A percentile compares a stretch with the other conserved stretches of the same genome.
phyloP scores from a whole-genome alignment of 1,140 invertebrate genomes.

The Drosophila persimilis region DNA sequence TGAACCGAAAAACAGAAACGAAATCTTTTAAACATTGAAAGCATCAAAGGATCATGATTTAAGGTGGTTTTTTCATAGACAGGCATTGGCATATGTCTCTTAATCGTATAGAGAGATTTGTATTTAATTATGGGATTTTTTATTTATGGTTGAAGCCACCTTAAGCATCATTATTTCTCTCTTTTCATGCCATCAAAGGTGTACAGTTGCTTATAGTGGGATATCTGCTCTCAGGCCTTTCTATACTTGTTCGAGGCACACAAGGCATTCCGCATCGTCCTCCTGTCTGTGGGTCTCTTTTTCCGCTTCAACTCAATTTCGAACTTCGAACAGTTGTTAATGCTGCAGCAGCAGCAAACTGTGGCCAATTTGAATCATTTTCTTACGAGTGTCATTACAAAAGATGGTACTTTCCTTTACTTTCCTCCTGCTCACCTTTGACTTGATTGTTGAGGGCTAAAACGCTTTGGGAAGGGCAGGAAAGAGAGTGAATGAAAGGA shows the following conservation, averaged over 20 bases:
- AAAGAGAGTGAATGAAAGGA: not conserved
- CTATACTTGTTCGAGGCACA: too few species aligned
- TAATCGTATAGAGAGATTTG: too few species aligned
- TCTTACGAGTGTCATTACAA: not conserved
- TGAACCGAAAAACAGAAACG: constrained; percentile 32
- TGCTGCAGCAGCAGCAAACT: too few species aligned
- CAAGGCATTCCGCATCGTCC: too few species aligned
- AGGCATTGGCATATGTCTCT: too few species aligned
- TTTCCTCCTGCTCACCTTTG: not conserved
- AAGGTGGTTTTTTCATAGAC: constrained; percentile 12
- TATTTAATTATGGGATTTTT: too few species aligned
- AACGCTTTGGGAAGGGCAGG: constrained; percentile 16
- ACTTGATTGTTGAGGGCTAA: constrained; percentile 39
- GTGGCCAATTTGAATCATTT: not conserved
- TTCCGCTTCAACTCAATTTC: not conserved
- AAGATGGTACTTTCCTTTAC: not conserved
- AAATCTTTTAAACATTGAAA: constrained; percentile 57
- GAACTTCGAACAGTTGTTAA: not conserved
- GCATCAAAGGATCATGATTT: constrained; percentile 21
- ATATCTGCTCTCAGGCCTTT: too few species aligned
- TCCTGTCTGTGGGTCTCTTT: too few species aligned
- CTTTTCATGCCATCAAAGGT: too few species aligned
- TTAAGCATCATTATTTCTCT: too few species aligned
- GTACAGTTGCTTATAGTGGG: too few species aligned
- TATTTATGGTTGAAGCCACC: too few species aligned